Evolutionary conservation across 2,888 invertebrate genomes (phyloP).

Genomic region (Pedicia rivosa): DNA sequence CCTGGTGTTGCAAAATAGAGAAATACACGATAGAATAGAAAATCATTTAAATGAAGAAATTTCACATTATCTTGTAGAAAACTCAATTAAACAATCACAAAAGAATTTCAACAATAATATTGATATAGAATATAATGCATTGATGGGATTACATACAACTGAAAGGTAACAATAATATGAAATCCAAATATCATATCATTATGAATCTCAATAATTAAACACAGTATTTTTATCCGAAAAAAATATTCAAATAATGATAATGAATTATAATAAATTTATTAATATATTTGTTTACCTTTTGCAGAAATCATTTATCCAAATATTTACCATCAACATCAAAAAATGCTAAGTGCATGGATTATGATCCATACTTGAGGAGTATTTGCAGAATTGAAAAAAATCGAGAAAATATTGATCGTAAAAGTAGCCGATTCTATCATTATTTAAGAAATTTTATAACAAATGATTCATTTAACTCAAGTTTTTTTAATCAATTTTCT

Average conservation of each 20-base stretch:
- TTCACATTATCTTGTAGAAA: constrained; percentile 22
- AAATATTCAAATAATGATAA: too few species aligned
- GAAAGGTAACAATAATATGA: too few species aligned
- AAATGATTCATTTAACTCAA: too few species aligned
- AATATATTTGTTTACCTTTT: constrained; percentile 18
- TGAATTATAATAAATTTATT: too few species aligned
- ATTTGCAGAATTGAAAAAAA: constrained; percentile 52
- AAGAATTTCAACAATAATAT: neutral
- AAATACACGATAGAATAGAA: constrained; percentile 15
- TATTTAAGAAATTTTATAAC: constrained; percentile 42
- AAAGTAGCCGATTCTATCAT: constrained; percentile 62
- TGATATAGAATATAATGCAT: neutral
- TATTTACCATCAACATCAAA: constrained; percentile 28
- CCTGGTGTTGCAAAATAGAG: constrained; percentile 20
- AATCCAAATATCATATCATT: too few species aligned
- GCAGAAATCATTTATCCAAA: constrained; percentile 36
- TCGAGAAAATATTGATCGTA: constrained; percentile 37
- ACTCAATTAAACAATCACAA: constrained; percentile 15
- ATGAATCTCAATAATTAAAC: too few species aligned
- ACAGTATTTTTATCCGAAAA: too few species aligned
- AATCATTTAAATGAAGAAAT: constrained; percentile 21
- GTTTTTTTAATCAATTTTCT: too few species aligned
- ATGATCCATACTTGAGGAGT: constrained; percentile 46
- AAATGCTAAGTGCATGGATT: constrained; percentile 42
- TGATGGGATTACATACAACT: too few species aligned